phyloP scores from a whole-genome alignment of 2,888 invertebrate species.

The Caenorhabditis imperialis region DNA sequence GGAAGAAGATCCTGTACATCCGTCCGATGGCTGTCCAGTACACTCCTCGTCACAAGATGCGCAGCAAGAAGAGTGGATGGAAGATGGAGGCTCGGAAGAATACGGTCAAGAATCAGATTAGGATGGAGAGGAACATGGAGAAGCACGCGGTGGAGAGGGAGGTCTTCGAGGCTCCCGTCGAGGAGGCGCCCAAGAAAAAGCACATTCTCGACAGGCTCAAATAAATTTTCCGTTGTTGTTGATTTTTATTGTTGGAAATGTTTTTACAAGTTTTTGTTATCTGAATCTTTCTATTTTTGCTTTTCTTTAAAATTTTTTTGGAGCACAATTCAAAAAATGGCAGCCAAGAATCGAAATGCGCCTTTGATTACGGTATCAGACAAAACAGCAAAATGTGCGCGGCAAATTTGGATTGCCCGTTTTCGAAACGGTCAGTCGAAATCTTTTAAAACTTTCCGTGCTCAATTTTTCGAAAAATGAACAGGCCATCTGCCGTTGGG shows the following conservation, averaged over 20 bases:
- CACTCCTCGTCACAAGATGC: conserved; percentile 69
- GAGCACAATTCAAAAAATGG: too few species aligned
- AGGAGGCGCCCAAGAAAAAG: conserved; percentile 39
- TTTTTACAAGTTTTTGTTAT: conserved; percentile 13
- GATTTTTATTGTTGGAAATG: conserved; percentile 32
- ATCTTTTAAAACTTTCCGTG: too few species aligned
- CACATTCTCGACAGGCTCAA: conserved; percentile 62
- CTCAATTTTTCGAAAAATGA: too few species aligned
- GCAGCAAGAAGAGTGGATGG: conserved; percentile 59
- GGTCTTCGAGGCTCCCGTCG: conserved; percentile 46
- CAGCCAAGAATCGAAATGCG: too few species aligned
- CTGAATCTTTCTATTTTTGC: background rate
- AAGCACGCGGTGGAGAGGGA: conserved; percentile 58
- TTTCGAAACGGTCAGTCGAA: too few species aligned
- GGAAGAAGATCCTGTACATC: conserved; percentile 62
- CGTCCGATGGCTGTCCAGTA: conserved; percentile 60
- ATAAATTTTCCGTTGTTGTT: conserved; percentile 22
- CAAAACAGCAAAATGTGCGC: too few species aligned
- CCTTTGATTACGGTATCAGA: too few species aligned
- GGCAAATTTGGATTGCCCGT: too few species aligned
- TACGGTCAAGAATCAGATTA: conserved; percentile 36
- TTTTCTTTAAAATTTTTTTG: background rate
- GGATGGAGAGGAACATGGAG: conserved; percentile 57
- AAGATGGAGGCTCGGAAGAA: conserved; percentile 53
- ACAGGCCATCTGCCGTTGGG: too few species aligned